Percentiles rank a stretch among this genome's conserved stretches.
Evolutionary conservation across 92 coral and sea anemone genomes (phyloP).

Genomic region (Heteractis magnifica): DNA sequence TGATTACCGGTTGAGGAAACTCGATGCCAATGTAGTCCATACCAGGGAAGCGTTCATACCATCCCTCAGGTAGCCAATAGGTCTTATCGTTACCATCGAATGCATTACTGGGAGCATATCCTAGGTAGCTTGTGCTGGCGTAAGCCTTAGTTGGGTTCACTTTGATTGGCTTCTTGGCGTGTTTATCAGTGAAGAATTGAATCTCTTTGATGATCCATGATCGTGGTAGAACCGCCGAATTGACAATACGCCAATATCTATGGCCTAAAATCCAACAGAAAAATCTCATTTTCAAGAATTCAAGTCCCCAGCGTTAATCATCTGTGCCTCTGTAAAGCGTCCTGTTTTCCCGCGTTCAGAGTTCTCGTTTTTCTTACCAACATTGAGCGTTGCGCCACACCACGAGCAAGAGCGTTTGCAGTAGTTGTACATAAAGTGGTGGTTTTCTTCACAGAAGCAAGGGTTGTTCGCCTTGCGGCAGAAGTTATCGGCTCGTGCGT

Average conservation of each 20-base stretch:
- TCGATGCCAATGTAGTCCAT: constrained; percentile 83
- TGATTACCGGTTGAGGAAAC: constrained; percentile 66
- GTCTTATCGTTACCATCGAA: constrained; percentile 71
- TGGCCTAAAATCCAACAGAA: constrained; percentile 45
- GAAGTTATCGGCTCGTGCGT: constrained; percentile 64
- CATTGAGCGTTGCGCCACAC: constrained; percentile 58
- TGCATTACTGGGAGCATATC: constrained; percentile 78
- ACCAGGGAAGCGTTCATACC: constrained; percentile 87
- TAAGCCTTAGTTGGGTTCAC: constrained; percentile 53
- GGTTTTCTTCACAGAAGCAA: constrained; percentile 96
- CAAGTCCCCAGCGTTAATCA: too few species aligned
- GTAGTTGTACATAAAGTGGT: constrained; percentile 97
- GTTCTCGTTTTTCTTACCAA: constrained; percentile 43
- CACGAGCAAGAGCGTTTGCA: constrained; percentile 96
- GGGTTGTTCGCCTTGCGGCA: constrained; percentile 83
- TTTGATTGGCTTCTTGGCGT: constrained; percentile 46
- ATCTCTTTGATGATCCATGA: constrained; percentile 81
- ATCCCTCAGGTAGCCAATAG: constrained; percentile 94
- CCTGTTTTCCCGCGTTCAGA: neutral
- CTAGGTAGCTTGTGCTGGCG: constrained; percentile 86
- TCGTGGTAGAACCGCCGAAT: constrained; percentile 66
- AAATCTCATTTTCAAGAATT: too few species aligned
- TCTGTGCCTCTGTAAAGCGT: too few species aligned
- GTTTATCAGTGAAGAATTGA: constrained; percentile 70
- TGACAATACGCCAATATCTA: constrained; percentile 84